These are phyloP conservation scores for Acanthosepion pharaonis DNA, from an alignment of 2,888 invertebrate genomes.

Conservation along the genomic window DNA sequence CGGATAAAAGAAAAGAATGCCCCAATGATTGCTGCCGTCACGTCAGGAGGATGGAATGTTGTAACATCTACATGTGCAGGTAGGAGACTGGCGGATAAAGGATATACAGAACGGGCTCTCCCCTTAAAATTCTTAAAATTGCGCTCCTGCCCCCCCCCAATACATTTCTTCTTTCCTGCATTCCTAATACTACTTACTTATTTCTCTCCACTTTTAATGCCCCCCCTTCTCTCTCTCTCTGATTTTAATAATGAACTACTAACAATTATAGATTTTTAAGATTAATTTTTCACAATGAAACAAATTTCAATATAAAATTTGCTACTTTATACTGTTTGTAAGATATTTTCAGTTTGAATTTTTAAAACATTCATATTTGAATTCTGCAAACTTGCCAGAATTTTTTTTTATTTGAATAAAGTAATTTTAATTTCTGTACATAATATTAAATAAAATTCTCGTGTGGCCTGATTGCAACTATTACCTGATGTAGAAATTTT, in stretches of 20 bases:
- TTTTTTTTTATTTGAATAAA: background rate
- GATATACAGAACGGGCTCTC: background rate
- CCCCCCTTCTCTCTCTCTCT: background rate
- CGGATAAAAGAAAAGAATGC: conserved; percentile 59
- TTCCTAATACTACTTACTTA: no score
- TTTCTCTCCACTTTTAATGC: background rate
- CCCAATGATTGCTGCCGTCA: conserved; percentile 63
- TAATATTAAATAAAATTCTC: no score
- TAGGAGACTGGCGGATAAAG: conserved; percentile 45
- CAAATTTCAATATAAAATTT: background rate
- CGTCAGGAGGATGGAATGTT: conserved; percentile 70
- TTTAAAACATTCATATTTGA: background rate
- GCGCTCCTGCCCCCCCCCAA: background rate
- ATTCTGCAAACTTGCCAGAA: background rate
- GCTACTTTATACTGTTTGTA: background rate
- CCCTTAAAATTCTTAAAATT: no score
- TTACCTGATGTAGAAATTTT: no score
- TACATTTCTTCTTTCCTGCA: background rate
- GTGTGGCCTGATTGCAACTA: no score
- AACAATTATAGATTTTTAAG: background rate
- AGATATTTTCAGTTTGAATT: background rate
- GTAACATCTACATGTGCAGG: conserved; percentile 54
- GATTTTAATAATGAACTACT: no score
- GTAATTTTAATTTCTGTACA: background rate
- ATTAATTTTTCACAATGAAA: background rate